These are phyloP conservation scores for Lepidurus apus DNA, from an alignment of 1,140 invertebrate species.

Conservation along the genomic window DNA sequence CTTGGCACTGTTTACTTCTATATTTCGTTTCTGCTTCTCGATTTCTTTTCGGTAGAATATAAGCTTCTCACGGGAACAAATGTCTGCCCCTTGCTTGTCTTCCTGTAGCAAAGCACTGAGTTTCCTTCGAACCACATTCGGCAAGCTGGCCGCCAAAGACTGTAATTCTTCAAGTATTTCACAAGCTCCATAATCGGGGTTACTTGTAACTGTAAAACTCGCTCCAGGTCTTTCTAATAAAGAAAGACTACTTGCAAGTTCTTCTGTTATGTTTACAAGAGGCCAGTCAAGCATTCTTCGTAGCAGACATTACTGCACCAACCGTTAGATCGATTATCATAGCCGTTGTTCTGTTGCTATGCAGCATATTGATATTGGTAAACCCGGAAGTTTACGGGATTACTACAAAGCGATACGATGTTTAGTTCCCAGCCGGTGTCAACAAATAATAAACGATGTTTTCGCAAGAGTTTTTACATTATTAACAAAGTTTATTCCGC, in stretches of 20 bases:
- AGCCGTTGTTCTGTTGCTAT: neutral
- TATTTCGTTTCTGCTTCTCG: neutral
- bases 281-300: neutral
- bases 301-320: neutral
- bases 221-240: neutral
- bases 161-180: neutral
- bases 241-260: neutral
- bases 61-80: neutral
- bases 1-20: neutral
- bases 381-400: too few relatives aligned
- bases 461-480: neutral
- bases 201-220: neutral
- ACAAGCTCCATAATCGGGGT: neutral
- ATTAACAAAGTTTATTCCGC: conserved; percentile 1
- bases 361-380: neutral
- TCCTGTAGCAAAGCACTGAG: neutral
- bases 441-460: neutral
- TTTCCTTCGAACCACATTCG: neutral
- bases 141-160: neutral
- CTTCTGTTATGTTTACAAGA: neutral
- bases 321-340: neutral
- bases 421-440: neutral
- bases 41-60: neutral
- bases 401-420: neutral
- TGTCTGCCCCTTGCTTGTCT: neutral